Percentiles rank a stretch among this genome's conserved stretches.
phyloP scores from a whole-genome alignment of 2,113 vertebrate genomes.

The Odobenus rosmarus region DNA sequence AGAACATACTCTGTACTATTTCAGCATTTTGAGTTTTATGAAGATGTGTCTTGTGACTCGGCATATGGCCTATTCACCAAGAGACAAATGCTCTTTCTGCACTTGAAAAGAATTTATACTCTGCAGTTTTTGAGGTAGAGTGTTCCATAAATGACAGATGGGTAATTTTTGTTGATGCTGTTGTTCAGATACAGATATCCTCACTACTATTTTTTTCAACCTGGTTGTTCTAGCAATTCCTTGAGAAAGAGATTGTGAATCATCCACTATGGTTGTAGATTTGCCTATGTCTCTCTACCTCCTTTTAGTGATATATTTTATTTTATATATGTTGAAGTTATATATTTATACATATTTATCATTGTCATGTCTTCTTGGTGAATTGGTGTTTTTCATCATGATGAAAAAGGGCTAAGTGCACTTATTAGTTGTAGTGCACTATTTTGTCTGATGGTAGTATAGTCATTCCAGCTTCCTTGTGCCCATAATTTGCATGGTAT shows the following conservation, averaged over 20 bases:
- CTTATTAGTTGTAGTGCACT: not conserved
- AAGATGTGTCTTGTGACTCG: not conserved
- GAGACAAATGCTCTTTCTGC: not conserved
- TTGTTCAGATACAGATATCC: not conserved
- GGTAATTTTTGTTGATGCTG: not conserved
- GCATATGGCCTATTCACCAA: not conserved
- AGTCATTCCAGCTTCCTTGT: not conserved
- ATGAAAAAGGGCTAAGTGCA: not conserved
- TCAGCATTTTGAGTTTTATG: not conserved
- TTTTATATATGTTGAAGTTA: not conserved
- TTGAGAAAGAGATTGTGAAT: not conserved
- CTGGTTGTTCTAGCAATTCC: not conserved
- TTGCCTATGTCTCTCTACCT: not conserved
- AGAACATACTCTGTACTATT: not conserved
- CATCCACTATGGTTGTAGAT: not conserved
- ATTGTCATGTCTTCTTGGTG: not conserved
- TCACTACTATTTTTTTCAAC: not conserved
- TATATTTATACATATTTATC: not conserved
- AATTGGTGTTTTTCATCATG: not conserved
- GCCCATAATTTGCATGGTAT: not conserved
- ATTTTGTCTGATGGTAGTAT: not conserved
- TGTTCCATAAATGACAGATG: not conserved
- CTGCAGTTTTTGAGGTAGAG: not conserved
- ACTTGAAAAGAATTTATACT: not conserved
- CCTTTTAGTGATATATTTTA: not conserved